Evolutionary conservation across 2,113 vertebrate species (phyloP), one percentile per base, ranked within the genome.

Genomic region (Athene noctua): DNA sequence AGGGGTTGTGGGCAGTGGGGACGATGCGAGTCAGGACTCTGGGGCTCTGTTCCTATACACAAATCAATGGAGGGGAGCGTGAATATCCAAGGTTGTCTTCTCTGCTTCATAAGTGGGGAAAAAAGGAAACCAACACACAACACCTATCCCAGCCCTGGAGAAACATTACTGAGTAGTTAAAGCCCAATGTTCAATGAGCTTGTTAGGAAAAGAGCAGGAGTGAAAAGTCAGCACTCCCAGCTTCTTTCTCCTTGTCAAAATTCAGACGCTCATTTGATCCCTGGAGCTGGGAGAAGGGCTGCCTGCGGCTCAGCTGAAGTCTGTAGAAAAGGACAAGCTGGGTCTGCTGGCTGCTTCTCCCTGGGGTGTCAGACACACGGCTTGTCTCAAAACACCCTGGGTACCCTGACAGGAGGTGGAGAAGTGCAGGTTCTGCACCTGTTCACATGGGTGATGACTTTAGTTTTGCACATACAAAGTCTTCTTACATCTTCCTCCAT

Each of bases 1-100:
- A 51, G 36, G 65, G 84, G 34, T 14, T 86, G 40, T 3, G 11
- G 57, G 36, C 0, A 0, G 36, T 4, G 0, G 32, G 9, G 70
- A 66, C 13, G 52, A 40, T 49, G 32, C 0, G 0, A 74, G 52
- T 29, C 66, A 38, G n/a, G 70, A 19, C 38, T 91, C 38, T 47
- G 44, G 42, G 32, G 62, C 74, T 74, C 66, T 88, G 47, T 49
- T 83, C 40, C 67, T 44, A 17, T 2, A n/a, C 9, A 66, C 11
- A 79, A 42, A 81, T 38, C 34, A n/a, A 18, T 5, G 6, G 57
- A 81, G 18, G 34, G 65, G n/a, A 91, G 44, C 22, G 10, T 4
- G 19, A 61, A 68, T 14, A 73, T 2, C 40, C 59, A 66, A 25
- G 58, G 55, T 17, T 34, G 23, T 26, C 36, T 15, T 23, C 22